Percentiles rank a stretch among this genome's conserved stretches.
Evolutionary conservation across 2,797 vertebrate species (phyloP).

Genomic region (Podarcis siculus): DNA sequence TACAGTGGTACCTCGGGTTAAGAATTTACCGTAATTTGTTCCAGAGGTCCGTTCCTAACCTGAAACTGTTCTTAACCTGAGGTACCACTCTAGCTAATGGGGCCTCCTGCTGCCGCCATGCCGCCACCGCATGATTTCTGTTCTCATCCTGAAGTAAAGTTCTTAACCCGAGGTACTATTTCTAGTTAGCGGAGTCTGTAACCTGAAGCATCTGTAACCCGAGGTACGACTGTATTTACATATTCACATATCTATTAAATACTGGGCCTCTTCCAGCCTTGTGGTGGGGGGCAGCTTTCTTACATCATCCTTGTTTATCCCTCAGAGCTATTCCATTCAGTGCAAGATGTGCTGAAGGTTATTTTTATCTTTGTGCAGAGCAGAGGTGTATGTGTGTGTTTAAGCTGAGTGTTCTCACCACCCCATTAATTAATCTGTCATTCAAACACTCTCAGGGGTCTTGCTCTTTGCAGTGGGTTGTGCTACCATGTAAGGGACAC

Average conservation of each 20-base stretch:
- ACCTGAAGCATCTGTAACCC: too few relatives aligned
- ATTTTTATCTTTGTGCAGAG: background rate
- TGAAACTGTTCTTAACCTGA: too few relatives aligned
- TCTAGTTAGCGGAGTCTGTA: too few relatives aligned
- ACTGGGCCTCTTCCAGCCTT: background rate
- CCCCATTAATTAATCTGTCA: conserved; percentile 20
- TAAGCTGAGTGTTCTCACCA: background rate
- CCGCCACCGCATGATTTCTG: too few relatives aligned
- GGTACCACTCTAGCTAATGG: too few relatives aligned
- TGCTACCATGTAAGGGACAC: background rate
- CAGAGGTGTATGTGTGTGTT: background rate
- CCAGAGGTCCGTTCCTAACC: too few relatives aligned
- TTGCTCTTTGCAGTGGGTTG: background rate
- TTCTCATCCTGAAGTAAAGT: too few relatives aligned
- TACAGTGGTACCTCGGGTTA: too few relatives aligned
- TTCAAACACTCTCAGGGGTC: conserved; percentile 2
- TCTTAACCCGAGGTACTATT: too few relatives aligned
- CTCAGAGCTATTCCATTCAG: background rate
- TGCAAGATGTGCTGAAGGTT: background rate
- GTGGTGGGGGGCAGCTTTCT: background rate
- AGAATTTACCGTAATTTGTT: too few relatives aligned
- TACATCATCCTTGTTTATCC: background rate
- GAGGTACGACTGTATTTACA: background rate
- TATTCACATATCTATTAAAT: background rate
- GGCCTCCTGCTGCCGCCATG: too few relatives aligned